phyloP scores from a whole-genome alignment of 2,888 invertebrate species.

The Sussaba pulchella region DNA sequence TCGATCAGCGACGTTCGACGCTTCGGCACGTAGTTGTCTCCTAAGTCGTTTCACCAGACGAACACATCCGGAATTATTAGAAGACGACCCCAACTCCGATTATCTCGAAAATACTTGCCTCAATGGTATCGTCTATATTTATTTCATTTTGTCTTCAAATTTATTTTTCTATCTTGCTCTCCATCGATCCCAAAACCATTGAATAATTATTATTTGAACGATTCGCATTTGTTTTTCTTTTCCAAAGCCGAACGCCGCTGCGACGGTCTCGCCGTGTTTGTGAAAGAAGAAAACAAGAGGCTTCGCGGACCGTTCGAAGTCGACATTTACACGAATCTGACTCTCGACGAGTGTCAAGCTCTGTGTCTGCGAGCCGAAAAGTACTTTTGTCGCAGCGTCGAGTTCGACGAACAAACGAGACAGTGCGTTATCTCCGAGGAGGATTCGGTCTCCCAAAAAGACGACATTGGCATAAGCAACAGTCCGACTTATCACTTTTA shows the following conservation, averaged over 20 bases:
- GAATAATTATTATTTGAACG: too few species aligned
- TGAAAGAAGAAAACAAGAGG: constrained; percentile 95
- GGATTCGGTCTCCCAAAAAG: constrained; percentile 95
- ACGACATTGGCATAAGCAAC: constrained; percentile 93
- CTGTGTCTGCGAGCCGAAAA: constrained; percentile 95
- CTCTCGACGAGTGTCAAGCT: constrained; percentile 94
- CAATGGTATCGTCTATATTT: constrained; percentile 87
- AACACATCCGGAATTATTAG: constrained; percentile 93
- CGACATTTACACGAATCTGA: constrained; percentile 94
- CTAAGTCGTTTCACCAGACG: constrained; percentile 93
- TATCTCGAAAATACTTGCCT: constrained; percentile 96
- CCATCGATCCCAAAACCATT: too few species aligned
- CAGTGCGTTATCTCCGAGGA: constrained; percentile 96
- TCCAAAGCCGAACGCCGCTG: constrained; percentile 92
- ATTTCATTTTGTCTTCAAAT: neutral
- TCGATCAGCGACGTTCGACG: constrained; percentile 94
- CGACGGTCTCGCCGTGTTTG: constrained; percentile 94
- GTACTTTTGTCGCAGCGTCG: constrained; percentile 95
- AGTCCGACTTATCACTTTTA: constrained; percentile 95
- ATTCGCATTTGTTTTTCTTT: too few species aligned
- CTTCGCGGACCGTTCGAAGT: constrained; percentile 95
- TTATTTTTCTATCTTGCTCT: neutral
- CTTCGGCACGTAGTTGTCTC: constrained; percentile 91
- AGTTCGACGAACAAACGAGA: constrained; percentile 94
- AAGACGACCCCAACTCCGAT: constrained; percentile 94